phyloP scores from a whole-genome alignment of 1,140 invertebrate genomes.

The Drosophila tristis region DNA sequence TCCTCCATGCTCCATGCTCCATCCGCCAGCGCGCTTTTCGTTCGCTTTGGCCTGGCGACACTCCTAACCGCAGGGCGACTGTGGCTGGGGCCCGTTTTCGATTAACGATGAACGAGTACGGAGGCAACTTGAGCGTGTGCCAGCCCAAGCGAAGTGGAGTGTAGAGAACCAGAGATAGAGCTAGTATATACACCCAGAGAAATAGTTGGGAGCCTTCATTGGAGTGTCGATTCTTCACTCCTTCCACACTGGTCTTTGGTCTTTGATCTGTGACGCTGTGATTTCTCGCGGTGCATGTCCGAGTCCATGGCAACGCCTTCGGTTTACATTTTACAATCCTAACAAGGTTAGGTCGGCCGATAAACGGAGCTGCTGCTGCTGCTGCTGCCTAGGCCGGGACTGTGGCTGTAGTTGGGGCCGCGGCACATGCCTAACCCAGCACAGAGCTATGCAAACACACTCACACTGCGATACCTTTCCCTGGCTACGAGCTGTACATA shows the following conservation, averaged over 20 bases:
- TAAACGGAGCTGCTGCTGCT: slow-evolving; percentile 61
- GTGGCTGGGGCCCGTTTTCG: slow-evolving; percentile 61
- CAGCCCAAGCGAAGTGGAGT: slow-evolving; percentile 45
- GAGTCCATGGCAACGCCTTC: slow-evolving; percentile 67
- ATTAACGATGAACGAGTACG: slow-evolving; percentile 54
- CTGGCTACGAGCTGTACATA: slow-evolving; percentile 47
- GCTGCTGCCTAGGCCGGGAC: not conserved
- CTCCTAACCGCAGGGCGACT: slow-evolving; percentile 73
- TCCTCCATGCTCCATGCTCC: slow-evolving; percentile 7
- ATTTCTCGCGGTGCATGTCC: slow-evolving; percentile 15
- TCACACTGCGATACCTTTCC: slow-evolving; percentile 34
- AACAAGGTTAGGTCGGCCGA: slow-evolving; percentile 76
- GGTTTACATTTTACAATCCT: slow-evolving; percentile 82
- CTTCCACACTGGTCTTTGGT: no score
- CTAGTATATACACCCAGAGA: slow-evolving; percentile 16
- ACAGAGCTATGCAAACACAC: slow-evolving; percentile 70
- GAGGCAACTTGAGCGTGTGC: slow-evolving; percentile 64
- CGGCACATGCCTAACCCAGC: slow-evolving; percentile 76
- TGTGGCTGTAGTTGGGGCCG: slow-evolving; percentile 25
- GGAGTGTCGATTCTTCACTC: no score
- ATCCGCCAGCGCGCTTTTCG: slow-evolving; percentile 6
- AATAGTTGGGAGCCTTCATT: not conserved
- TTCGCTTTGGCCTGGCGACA: slow-evolving; percentile 48
- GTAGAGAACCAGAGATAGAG: slow-evolving; percentile 32
- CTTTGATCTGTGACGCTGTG: no score